A percentile compares a stretch with the other conserved stretches of the same genome.
These are phyloP conservation scores for Poliocrania exsul DNA, from an alignment of 2,797 vertebrate genomes.

Conservation along the genomic window DNA sequence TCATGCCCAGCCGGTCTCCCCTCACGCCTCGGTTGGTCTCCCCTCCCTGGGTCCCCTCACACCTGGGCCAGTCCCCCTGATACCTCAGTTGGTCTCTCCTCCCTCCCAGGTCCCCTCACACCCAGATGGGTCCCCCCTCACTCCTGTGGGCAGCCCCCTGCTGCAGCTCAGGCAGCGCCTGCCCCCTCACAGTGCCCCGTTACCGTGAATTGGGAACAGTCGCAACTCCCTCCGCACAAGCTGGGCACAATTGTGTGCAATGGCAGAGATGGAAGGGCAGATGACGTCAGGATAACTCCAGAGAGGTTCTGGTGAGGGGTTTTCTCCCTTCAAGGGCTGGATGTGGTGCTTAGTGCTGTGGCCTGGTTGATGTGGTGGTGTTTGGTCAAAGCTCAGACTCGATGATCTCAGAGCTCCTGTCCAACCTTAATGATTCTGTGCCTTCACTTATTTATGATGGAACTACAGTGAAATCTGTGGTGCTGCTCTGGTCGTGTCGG, in stretches of 20 bases:
- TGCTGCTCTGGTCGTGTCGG: not conserved
- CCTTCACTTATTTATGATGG: not conserved
- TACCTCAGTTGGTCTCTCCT: no score
- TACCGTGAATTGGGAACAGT: fast-evolving
- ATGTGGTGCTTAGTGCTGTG: not conserved
- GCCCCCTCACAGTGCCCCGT: no score
- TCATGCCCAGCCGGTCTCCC: not conserved
- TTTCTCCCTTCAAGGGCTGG: not conserved
- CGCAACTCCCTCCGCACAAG: fast-evolving
- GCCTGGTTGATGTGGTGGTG: not conserved
- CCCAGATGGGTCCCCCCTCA: no score
- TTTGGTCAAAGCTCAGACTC: not conserved
- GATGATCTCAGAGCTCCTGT: no score
- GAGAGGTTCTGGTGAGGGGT: fast-evolving
- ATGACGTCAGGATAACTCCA: fast-evolving
- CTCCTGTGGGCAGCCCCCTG: no score
- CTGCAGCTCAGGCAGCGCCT: not conserved
- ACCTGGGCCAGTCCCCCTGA: not conserved
- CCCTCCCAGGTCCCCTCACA: not conserved
- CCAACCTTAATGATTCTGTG: no score
- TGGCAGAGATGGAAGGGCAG: no score
- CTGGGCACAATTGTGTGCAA: fast-evolving
- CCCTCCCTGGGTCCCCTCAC: no score
- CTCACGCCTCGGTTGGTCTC: no score
- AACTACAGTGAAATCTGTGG: fast-evolving